These are phyloP conservation scores for Zhengitettix transpicula DNA, from an alignment of 2,888 invertebrate genomes.

Conservation along the genomic window DNA sequence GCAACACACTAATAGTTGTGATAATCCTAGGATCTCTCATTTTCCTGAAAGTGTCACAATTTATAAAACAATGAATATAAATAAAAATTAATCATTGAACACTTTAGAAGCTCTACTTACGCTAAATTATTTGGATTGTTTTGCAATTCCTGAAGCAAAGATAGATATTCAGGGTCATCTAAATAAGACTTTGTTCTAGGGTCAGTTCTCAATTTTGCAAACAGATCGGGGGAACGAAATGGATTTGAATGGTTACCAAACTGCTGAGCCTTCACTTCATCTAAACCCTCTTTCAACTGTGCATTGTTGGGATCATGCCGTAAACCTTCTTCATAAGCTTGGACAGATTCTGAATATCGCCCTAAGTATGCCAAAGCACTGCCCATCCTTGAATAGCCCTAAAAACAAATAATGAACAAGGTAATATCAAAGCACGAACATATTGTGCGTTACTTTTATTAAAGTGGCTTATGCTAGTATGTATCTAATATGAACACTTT, in stretches of 20 bases:
- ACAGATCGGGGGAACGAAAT: slow-evolving; percentile 37
- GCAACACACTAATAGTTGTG: slow-evolving; percentile 49
- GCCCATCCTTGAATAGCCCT: slow-evolving; percentile 71
- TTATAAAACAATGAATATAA: not conserved
- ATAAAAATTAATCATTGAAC: not conserved
- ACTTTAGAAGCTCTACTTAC: slow-evolving; percentile 9
- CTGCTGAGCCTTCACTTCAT: slow-evolving; percentile 36
- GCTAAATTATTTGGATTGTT: slow-evolving; percentile 44
- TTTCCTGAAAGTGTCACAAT: not conserved
- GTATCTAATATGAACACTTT: too few species aligned
- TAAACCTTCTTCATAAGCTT: slow-evolving; percentile 58
- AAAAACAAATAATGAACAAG: slow-evolving; percentile 7
- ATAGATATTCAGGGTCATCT: slow-evolving; percentile 56
- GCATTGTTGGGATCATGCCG: slow-evolving; percentile 53
- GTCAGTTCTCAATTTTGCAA: slow-evolving; percentile 44
- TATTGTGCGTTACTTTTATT: too few species aligned
- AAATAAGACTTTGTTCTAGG: slow-evolving; percentile 52
- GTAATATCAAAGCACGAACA: too few species aligned
- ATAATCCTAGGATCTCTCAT: slow-evolving; percentile 49
- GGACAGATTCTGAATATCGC: slow-evolving; percentile 54
- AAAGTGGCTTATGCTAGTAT: too few species aligned
- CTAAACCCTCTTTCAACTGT: slow-evolving; percentile 48
- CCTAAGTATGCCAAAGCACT: slow-evolving; percentile 66
- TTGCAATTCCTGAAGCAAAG: slow-evolving; percentile 40
- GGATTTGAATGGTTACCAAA: slow-evolving; percentile 27